Evolutionary conservation across 2,797 vertebrate genomes (phyloP).

Genomic region (Enteromius trimaculatus): DNA sequence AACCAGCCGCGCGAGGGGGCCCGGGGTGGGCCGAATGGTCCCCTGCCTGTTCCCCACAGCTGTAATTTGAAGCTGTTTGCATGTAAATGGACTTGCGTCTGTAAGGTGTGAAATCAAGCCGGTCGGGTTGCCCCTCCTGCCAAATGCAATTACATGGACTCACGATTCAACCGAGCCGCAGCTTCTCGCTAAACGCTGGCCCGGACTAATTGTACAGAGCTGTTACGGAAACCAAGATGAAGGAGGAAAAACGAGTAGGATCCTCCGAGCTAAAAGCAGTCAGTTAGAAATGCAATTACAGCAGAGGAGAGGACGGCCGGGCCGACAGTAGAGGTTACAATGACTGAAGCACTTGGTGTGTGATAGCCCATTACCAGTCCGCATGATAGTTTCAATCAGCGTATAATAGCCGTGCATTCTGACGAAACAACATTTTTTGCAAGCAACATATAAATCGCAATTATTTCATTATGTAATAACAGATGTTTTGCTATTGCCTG

Average conservation of each 20-base stretch:
- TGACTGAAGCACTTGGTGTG: constrained; percentile 49
- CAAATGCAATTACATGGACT: constrained; percentile 48
- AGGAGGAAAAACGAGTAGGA: constrained; percentile 27
- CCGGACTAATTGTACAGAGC: constrained; percentile 41
- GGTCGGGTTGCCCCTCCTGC: constrained; percentile 18
- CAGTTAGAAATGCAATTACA: constrained; percentile 56
- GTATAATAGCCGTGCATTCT: constrained; percentile 11
- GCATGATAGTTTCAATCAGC: constrained; percentile 47
- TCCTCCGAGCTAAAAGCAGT: constrained; percentile 41
- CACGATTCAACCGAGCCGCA: constrained; percentile 18
- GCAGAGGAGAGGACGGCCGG: constrained; percentile 38
- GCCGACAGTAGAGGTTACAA: constrained; percentile 51
- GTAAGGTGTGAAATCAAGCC: constrained; percentile 45
- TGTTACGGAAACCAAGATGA: constrained; percentile 36
- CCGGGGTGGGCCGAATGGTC: neutral
- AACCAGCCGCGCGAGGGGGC: neutral
- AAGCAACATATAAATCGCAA: constrained; percentile 7
- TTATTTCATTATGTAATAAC: constrained; percentile 3
- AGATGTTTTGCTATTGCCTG: constrained; percentile 18
- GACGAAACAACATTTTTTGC: neutral
- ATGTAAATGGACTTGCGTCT: constrained; percentile 40
- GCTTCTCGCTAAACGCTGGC: constrained; percentile 12
- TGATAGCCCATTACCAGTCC: constrained; percentile 50
- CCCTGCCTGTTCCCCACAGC: constrained; percentile 10
- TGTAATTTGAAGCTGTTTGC: constrained; percentile 49